These are phyloP conservation scores for Drosophila ficusphila DNA, from an alignment of 1,140 invertebrate genomes.

Conservation along the genomic window DNA sequence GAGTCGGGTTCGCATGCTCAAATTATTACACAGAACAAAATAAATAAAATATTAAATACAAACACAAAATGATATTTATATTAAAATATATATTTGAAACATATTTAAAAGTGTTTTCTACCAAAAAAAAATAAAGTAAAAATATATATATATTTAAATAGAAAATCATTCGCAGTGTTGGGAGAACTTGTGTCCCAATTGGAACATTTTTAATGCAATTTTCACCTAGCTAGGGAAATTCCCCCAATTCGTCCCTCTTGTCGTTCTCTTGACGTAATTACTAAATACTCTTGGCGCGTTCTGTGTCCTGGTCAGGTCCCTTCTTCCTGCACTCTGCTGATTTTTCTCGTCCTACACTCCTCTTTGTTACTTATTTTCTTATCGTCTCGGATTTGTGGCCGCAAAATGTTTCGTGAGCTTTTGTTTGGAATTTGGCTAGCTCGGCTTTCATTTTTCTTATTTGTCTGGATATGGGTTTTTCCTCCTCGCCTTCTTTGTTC, in stretches of 20 bases:
- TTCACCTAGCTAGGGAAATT: constrained; percentile 47
- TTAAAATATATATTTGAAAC: no score
- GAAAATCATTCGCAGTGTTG: neutral
- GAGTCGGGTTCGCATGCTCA: constrained; percentile 22
- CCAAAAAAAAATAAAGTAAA: neutral
- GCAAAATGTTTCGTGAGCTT: constrained; percentile 77
- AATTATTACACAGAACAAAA: constrained; percentile 13
- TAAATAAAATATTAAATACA: neutral
- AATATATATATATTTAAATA: no score
- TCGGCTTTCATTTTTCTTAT: constrained; percentile 73
- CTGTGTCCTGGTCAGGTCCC: constrained; percentile 38
- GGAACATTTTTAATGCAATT: constrained; percentile 71
- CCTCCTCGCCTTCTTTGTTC: constrained; percentile 10
- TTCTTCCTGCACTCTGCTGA: constrained; percentile 23
- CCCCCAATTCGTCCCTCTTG: neutral
- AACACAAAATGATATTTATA: neutral
- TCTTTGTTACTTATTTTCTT: constrained; percentile 75
- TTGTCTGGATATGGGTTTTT: constrained; percentile 67
- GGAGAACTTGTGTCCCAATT: neutral
- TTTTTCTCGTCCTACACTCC: constrained; percentile 7
- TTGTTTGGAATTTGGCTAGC: constrained; percentile 76
- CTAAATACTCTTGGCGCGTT: constrained; percentile 74
- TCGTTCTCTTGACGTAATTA: constrained; percentile 69
- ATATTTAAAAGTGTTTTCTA: no score
- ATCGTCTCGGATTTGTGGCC: constrained; percentile 80